Base-by-base conservation (phyloP, 2,113 vertebrate genomes). In the Notechis scutatus region DNA sequence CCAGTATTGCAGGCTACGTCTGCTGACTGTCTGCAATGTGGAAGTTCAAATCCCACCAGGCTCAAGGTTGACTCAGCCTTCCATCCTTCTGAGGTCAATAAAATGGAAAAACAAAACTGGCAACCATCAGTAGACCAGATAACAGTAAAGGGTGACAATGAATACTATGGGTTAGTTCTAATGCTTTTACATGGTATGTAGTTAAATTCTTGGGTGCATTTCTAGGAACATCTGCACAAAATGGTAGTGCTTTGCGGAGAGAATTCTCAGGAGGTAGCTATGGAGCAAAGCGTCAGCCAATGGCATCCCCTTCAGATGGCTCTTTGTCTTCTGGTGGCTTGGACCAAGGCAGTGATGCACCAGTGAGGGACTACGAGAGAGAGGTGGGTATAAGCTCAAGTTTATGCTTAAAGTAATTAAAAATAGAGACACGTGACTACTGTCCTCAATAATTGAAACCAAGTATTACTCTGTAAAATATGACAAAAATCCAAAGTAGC, bases 271-370 rank as follows among this genome's bases (percentile, higher is more conserved):
- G 99, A 1, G 98, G 99, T 20, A 99, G 98, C 97, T 99, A 99
- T 47, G 97, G 97, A 14, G 97, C 98, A 0, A 99, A 99, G 93
- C 98, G 98, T 2, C 99, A 99, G 97, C 98, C 99, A 61, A 98
- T 99, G 98, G 98, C 99, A 2, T 99, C 99, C 0, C 99, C 99
- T 0, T 99, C 99, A 0, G 99, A 99, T 91, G 99, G 99, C 90
- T 99, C 99, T 1, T 96, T 99, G 96, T 99, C 99, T 24, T 99
- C 99, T 0, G 99, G 99, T 15, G 99, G 99, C 91, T 97, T 98
- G 98, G 99, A 99, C 95, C 98, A 98, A 9, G 97, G 97, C 91
- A 98, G 98, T 0, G 99, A 99, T 15, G 98, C 98, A 0, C 98
- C 98, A 0, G 98, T 98, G 3, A 98, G 98, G 64, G 99, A 99